These are phyloP conservation scores for Cephus runcator DNA, from an alignment of 2,888 invertebrate species.

Conservation along the genomic window DNA sequence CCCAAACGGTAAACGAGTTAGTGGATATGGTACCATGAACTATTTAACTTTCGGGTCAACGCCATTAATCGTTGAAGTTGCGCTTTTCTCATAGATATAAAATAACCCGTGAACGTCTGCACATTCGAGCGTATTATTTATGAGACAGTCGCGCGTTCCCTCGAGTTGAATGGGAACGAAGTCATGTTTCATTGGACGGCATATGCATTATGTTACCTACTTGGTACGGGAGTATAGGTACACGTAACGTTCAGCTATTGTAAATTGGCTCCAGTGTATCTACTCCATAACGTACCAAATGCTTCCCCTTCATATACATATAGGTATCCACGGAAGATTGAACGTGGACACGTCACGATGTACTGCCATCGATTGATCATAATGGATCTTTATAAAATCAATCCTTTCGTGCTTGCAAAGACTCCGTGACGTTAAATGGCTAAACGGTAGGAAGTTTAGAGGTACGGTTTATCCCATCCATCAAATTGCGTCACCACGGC, in stretches of 20 bases:
- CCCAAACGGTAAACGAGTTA: background rate
- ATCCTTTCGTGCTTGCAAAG: background rate
- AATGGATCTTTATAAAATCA: background rate
- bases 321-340: too few species aligned
- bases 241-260: background rate
- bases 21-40: background rate
- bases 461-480: background rate
- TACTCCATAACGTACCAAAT: background rate
- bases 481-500: background rate
- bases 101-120: background rate
- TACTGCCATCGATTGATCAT: background rate
- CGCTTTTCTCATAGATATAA: background rate
- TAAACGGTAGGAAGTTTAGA: background rate
- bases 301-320: background rate
- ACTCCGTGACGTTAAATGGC: background rate
- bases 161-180: background rate
- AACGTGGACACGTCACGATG: background rate
- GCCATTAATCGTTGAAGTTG: background rate
- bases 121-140: background rate
- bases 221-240: background rate
- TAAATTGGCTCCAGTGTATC: background rate
- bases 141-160: background rate
- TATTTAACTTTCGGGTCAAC: background rate
- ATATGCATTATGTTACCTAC: background rate
- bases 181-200: background rate